Evolutionary conservation across 2,113 vertebrate genomes (phyloP), one percentile per base, ranked within the genome.

Genomic region (Lampris incognitus): DNA sequence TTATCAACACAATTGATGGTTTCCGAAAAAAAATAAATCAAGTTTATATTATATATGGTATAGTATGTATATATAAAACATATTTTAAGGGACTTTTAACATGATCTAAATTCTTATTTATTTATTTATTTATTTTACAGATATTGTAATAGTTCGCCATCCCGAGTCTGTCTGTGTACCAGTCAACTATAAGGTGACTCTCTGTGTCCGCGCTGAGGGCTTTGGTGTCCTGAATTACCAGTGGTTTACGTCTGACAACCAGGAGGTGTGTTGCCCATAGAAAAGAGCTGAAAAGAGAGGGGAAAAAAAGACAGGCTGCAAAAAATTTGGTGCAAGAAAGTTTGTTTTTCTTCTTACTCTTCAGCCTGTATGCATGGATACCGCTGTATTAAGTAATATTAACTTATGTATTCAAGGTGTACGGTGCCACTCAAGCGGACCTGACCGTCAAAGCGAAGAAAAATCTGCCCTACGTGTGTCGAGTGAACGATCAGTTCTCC

Each of bases 111-210:
- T 24, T 24, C 24, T 24, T 24, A 24, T 24, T 24, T 24, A 24
- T 24, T 24, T 24, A 24, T 24, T 24, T 24, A 24, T 24, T 24
- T 24, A 24, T 24, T 24, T 24, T 24, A 24, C 90, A 97, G 95
- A 94, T 42, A 85, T 96, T 39, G 48, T 79, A 46, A 95, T 97
- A 70, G 94, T 94, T 0, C 88, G 92, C 76, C 95, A 94, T 79
- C 96, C 96, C 0, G 69, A 91, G 1, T 94, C 91, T 0, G 88
- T 88, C 55, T 94, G 94, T 2, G 93, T 97, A 8, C 96, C 96
- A 0, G 83, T 79, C 58, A 93, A 94, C 65, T 90, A 94, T n/a
- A 78, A 75, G 46, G 90, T 96, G 64, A 87, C 84, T 0, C 91
- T 97, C 76, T 88, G 89, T 5, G 95, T 96, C 85, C 76, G 89